Conservation (phyloP, 2,797 vertebrate species). For the Hippocampus kuda region DNA sequence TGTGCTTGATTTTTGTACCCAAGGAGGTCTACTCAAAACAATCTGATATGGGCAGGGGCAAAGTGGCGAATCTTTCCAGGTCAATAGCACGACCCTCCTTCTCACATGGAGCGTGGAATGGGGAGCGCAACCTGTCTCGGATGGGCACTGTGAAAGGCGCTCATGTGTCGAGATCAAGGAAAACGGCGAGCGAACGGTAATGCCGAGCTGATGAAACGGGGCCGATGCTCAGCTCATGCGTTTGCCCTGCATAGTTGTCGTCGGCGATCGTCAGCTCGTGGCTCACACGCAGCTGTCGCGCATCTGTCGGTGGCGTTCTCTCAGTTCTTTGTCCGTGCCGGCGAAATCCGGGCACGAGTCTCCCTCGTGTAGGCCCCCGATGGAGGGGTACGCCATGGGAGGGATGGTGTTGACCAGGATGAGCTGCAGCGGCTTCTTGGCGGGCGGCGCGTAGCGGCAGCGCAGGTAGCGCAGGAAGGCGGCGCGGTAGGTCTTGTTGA, state of each 20-base stretch:
- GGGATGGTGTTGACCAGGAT: conserved; percentile 93
- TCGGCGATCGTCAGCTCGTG: background rate
- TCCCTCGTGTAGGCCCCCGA: conserved; percentile 65
- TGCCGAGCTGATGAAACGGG: no score
- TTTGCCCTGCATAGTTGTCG: background rate
- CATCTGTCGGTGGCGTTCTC: background rate
- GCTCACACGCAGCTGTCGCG: conserved; percentile 46
- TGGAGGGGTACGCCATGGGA: conserved; percentile 77
- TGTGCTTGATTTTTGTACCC: no score
- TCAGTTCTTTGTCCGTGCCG: conserved; percentile 36
- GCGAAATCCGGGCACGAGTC: conserved; percentile 50
- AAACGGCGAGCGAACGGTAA: no score
- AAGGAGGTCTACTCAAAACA: no score
- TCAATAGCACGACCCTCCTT: no score
- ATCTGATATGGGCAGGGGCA: no score
- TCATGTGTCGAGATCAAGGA: no score
- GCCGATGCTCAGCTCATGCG: background rate
- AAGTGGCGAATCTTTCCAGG: no score
- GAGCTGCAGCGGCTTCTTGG: conserved; percentile 82
- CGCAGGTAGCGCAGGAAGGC: conserved; percentile 86
- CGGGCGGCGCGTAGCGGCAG: conserved; percentile 79
- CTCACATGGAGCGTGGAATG: no score
- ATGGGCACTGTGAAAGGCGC: no score
- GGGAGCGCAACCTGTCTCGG: no score
- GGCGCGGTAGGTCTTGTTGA: conserved; percentile 87